Evolutionary conservation across 1,140 invertebrate species (phyloP), one percentile per base, ranked within the genome.

Genomic region (Drosophila dunni): DNA sequence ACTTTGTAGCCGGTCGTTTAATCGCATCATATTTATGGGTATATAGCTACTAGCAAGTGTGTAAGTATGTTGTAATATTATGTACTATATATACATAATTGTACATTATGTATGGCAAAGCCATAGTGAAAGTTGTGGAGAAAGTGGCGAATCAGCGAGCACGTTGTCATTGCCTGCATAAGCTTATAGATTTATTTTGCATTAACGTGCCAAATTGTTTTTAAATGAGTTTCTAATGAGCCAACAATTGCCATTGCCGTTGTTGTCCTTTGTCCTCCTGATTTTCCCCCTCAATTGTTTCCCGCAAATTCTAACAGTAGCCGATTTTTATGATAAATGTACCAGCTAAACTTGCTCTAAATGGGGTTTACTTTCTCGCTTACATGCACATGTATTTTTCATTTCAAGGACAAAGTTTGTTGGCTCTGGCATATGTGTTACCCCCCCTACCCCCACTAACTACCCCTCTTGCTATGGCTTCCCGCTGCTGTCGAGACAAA

Each of bases 191-290:
- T 88, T 88, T 88, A 88, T 89, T 90, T 89, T 90, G 85, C 80
- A 89, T 89, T 89, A 89, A 84, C 84, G 78, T 90, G 81, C 84
- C 85, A 89, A 89, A 89, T 89, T 89, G 84, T 89, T 89, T 89
- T 90, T 89, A 89, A 89, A 89, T 89, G 84, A 89, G 84, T 90
- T 89, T 89, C 84, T 89, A 89, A 89, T 90, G 84, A 89, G 84
- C 75, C 81, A 90, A 81, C 85, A 89, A 90, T 89, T 89, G 85
- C 68, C 64, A 60, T 51, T 82, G 75, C 24, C 24, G 24, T 29
- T 29, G 57, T 64, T 51, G 46, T 40, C 46, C 7, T 17, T 11
- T 15, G 24, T 17, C 33, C 40, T 13, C 7, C 40, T 42, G 11
- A n/a, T 10, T 11, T n/a, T 20, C 5, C 33, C 9, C 34, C 11